Conservation (phyloP, 92 coral and sea anemone species). For the Epizoanthus fatuus region DNA sequence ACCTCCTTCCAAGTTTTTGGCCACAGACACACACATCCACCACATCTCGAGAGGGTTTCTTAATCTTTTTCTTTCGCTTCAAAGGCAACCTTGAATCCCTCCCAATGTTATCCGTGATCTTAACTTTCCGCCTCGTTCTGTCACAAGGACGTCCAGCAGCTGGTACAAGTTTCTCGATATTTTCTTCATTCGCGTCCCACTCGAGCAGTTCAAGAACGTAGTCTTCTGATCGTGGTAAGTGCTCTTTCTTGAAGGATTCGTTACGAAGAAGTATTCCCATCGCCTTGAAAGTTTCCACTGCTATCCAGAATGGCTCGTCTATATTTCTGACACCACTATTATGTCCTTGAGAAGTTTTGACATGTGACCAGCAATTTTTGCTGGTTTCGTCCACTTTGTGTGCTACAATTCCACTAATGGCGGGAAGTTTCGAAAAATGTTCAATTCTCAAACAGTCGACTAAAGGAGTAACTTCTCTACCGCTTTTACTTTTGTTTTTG, state of each 20-base stretch:
- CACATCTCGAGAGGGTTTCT: background rate
- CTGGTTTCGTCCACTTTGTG: background rate
- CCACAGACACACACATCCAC: background rate
- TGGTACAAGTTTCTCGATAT: background rate
- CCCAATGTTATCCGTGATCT: background rate
- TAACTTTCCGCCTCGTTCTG: background rate
- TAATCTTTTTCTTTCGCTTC: background rate
- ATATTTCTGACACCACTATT: too few species aligned
- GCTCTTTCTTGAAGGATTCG: background rate
- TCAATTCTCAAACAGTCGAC: background rate
- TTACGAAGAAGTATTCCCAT: background rate
- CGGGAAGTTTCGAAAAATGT: background rate
- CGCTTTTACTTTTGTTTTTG: background rate
- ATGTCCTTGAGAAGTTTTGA: too few species aligned
- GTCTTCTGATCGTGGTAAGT: background rate
- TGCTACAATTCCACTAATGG: background rate
- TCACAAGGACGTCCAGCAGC: background rate
- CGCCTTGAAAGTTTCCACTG: background rate
- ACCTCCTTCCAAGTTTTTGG: background rate
- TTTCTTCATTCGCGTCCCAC: background rate
- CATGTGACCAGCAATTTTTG: background rate
- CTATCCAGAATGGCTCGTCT: background rate
- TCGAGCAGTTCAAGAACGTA: background rate
- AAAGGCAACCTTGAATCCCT: background rate
- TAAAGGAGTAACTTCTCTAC: background rate